phyloP scores from a whole-genome alignment of 2,797 vertebrate genomes.

The Chaunax sp. region DNA sequence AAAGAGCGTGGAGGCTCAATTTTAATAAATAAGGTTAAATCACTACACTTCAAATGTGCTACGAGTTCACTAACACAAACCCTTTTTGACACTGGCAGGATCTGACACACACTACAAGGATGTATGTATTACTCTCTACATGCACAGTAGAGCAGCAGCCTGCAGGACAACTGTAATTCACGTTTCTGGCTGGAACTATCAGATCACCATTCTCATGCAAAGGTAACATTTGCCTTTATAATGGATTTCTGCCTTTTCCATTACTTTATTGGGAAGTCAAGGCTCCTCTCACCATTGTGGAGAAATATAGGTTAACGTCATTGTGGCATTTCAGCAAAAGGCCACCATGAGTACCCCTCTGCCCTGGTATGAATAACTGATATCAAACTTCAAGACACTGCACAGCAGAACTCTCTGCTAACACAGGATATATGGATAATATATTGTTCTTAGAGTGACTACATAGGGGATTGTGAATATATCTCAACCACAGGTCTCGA shows the following conservation, averaged over 20 bases:
- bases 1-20: background rate
- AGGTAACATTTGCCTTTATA: constrained; percentile 87
- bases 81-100: constrained; percentile 53
- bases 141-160: constrained; percentile 59
- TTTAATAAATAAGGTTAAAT: constrained; percentile 34
- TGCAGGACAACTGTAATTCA: constrained; percentile 70
- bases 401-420: constrained; percentile 25
- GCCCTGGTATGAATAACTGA: constrained; percentile 78
- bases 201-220: constrained; percentile 81
- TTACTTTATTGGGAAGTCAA: constrained; percentile 75
- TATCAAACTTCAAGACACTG: constrained; percentile 71
- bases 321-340: constrained; percentile 86
- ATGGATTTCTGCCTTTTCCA: constrained; percentile 78
- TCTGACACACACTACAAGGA: constrained; percentile 38
- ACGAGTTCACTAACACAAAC: constrained; percentile 28
- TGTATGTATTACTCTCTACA: constrained; percentile 50
- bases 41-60: constrained; percentile 17
- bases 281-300: constrained; percentile 74
- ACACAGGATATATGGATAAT: background rate
- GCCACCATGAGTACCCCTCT: constrained; percentile 75
- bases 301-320: constrained; percentile 85
- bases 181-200: constrained; percentile 56
- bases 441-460: background rate
- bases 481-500: no score
- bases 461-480: no score